Conservation (phyloP, 2,888 invertebrate species). For the Thecophora atra region DNA sequence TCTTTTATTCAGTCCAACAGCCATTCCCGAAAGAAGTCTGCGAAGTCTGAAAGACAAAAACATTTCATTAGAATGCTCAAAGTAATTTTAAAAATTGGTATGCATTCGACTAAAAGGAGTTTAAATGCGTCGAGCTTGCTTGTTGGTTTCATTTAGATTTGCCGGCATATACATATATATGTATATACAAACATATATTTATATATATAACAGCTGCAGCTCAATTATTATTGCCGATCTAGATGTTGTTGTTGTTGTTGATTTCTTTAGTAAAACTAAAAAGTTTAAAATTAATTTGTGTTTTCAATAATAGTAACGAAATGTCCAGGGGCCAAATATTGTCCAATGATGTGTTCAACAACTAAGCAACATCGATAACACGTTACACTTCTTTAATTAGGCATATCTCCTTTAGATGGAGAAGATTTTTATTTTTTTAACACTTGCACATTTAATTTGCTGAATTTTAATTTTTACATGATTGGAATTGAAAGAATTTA, state of each 20-base stretch:
- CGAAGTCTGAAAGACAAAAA: slow-evolving; percentile 46
- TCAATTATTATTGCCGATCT: slow-evolving; percentile 13
- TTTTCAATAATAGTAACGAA: slow-evolving; percentile 10
- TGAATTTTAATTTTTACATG: slow-evolving; percentile 13
- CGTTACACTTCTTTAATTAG: slow-evolving; percentile 25
- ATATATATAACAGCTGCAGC: not conserved
- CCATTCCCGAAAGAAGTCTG: slow-evolving; percentile 42
- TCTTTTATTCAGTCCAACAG: slow-evolving; percentile 37
- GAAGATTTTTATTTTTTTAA: slow-evolving; percentile 7
- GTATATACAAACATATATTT: not conserved
- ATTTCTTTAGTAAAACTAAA: not conserved
- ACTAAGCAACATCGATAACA: slow-evolving; percentile 25
- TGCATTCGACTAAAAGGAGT: not conserved
- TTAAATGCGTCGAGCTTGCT: slow-evolving; percentile 4
- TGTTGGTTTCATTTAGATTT: not conserved
- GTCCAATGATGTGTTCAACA: slow-evolving; percentile 15
- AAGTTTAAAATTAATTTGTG: not conserved
- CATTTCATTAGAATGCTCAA: slow-evolving; percentile 41
- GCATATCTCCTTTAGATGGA: not conserved
- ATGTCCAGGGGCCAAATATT: slow-evolving; percentile 16
- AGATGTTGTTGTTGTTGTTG: slow-evolving; percentile 17
- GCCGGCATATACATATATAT: not conserved
- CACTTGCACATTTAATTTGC: slow-evolving; percentile 34
- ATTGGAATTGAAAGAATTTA: slow-evolving; percentile 22
- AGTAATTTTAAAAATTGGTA: slow-evolving; percentile 9